These are phyloP conservation scores for Mayetiola destructor DNA, from an alignment of 2,888 invertebrate genomes.

Conservation along the genomic window DNA sequence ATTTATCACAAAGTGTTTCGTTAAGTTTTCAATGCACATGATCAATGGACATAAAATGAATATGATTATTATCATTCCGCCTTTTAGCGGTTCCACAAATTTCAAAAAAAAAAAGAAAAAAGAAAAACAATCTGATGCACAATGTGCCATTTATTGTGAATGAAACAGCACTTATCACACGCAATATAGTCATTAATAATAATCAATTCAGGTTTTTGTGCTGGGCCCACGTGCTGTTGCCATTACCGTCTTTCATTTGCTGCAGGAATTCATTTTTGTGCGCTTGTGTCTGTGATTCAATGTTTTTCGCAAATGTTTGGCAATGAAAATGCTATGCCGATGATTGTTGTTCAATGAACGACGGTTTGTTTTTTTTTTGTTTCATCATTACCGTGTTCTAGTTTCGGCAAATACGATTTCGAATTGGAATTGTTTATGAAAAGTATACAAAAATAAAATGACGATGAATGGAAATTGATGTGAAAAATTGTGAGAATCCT, in stretches of 20 bases:
- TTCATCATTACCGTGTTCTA: too few species aligned
- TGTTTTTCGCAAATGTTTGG: not conserved
- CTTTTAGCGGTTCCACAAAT: constrained; percentile 9
- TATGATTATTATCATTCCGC: constrained; percentile 8
- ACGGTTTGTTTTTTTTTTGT: too few species aligned
- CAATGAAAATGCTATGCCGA: not conserved
- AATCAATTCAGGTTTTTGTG: constrained; percentile 10
- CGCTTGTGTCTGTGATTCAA: not conserved
- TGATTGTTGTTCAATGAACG: too few species aligned
- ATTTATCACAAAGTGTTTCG: constrained; percentile 5
- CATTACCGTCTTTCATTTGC: not conserved
- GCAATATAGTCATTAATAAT: constrained; percentile 11
- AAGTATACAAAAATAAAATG: not conserved
- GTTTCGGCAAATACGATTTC: too few species aligned
- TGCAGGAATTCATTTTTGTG: not conserved
- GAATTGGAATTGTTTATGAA: not conserved
- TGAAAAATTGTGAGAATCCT: not conserved
- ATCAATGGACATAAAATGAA: constrained; percentile 1
- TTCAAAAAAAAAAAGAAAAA: too few species aligned
- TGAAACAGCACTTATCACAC: constrained; percentile 13
- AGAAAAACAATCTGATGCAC: too few species aligned
- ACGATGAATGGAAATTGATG: not conserved
- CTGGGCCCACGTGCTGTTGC: constrained; percentile 4
- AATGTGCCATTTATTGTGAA: not conserved
- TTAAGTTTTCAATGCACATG: constrained; percentile 3